These are phyloP conservation scores for Aphyosemion australe DNA, from an alignment of 2,113 vertebrate genomes.

Conservation along the genomic window DNA sequence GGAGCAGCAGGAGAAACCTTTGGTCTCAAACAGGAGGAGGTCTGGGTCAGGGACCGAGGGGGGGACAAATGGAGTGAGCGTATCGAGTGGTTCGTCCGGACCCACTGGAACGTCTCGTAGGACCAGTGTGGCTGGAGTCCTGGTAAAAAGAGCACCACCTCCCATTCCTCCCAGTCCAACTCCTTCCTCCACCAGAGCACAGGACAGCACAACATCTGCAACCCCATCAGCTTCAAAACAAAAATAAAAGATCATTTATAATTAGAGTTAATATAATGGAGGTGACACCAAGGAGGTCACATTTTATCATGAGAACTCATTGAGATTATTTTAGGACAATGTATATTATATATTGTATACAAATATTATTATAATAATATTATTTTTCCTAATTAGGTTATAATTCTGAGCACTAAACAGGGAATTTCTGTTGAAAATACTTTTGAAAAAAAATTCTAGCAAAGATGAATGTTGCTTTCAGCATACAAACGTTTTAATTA, in stretches of 20 bases:
- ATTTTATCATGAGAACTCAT: too few relatives aligned
- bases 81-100: constrained; percentile 72
- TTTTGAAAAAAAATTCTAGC: not conserved
- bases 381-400: too few relatives aligned
- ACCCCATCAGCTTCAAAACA: constrained; percentile 57
- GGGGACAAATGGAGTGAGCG: constrained; percentile 75
- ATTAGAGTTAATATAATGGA: too few relatives aligned
- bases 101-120: constrained; percentile 72
- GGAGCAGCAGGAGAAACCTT: constrained; percentile 67
- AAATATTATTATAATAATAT: too few relatives aligned
- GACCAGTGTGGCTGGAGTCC: constrained; percentile 77
- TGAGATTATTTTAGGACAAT: too few relatives aligned
- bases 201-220: constrained; percentile 81
- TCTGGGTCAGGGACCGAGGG: constrained; percentile 58
- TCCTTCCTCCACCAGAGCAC: constrained; percentile 76
- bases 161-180: constrained; percentile 35
- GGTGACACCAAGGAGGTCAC: too few relatives aligned
- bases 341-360: too few relatives aligned
- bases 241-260: not conserved
- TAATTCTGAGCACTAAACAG: too few relatives aligned
- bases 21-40: constrained; percentile 78
- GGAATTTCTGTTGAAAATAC: too few relatives aligned
- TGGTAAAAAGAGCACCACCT: constrained; percentile 36
- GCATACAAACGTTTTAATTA: too few relatives aligned
- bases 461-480: not conserved